phyloP scores from a whole-genome alignment of 2,888 invertebrate species.

The Scaptomyza parva region DNA sequence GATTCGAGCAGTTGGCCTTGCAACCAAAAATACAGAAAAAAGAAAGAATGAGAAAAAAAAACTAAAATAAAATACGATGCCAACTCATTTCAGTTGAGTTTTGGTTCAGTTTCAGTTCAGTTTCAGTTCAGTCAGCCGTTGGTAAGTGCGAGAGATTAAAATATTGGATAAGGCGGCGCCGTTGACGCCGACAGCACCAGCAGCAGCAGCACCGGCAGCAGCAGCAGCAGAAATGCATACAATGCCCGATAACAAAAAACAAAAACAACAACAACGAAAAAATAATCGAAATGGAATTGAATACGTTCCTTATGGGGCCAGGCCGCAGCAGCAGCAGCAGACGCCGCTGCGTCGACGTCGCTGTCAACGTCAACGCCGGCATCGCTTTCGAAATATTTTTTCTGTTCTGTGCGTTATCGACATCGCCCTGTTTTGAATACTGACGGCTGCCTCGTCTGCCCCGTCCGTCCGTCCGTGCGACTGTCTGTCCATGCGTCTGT shows the following conservation, averaged over 20 bases:
- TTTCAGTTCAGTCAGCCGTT: conserved; percentile 53
- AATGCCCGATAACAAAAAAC: conserved; percentile 53
- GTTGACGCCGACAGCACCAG: conserved; percentile 9
- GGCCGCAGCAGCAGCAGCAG: conserved; percentile 1
- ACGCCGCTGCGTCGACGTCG: conserved; percentile 21
- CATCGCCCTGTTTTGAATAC: conserved; percentile 58
- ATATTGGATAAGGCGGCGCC: conserved; percentile 65
- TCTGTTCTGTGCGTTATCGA: conserved; percentile 61
- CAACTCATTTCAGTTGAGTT: conserved; percentile 32
- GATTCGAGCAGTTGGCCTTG: conserved; percentile 32
- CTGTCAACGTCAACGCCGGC: conserved; percentile 19
- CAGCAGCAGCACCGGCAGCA: conserved; percentile 49
- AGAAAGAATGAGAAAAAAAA: too few species aligned
- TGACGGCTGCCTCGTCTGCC: conserved; percentile 27
- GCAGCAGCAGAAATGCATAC: conserved; percentile 66
- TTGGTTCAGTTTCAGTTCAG: conserved; percentile 20
- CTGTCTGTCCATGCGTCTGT: conserved; percentile 25
- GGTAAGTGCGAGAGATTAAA: conserved; percentile 77
- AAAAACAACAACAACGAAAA: conserved; percentile 15
- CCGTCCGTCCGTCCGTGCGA: too few species aligned
- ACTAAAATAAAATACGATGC: conserved; percentile 23
- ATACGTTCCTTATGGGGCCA: conserved; percentile 61
- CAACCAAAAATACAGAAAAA: conserved; percentile 26
- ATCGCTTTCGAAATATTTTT: conserved; percentile 65
- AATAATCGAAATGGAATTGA: conserved; percentile 60